These are phyloP conservation scores for Slavum lentiscoides DNA, from an alignment of 2,888 invertebrate species.

Conservation along the genomic window DNA sequence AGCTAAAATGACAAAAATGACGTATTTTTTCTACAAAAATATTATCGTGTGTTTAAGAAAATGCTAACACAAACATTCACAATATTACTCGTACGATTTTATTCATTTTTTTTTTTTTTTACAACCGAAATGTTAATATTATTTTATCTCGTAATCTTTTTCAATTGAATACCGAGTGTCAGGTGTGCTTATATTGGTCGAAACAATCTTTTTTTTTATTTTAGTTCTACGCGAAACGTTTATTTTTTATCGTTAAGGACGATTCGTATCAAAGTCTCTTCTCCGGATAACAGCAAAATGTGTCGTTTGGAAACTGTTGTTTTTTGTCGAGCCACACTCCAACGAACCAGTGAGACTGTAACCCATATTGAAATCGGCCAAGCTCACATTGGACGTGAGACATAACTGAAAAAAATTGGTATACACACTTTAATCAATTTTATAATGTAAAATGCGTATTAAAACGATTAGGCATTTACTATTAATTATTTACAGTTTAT, in stretches of 20 bases:
- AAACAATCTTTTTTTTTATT: not conserved
- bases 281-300: slow-evolving; percentile 85
- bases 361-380: slow-evolving; percentile 86
- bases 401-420: slow-evolving; percentile 65
- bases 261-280: slow-evolving; percentile 68
- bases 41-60: not conserved
- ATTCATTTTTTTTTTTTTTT: not conserved
- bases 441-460: too few relatives aligned
- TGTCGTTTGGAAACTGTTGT: slow-evolving; percentile 80
- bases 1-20: slow-evolving; percentile 4
- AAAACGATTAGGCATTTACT: not conserved
- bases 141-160: not conserved
- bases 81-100: not conserved
- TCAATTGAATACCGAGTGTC: slow-evolving; percentile 2
- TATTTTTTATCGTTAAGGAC: slow-evolving; percentile 37
- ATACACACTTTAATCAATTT: not conserved
- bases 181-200: not conserved
- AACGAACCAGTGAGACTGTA: slow-evolving; percentile 86
- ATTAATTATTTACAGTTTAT: too few relatives aligned
- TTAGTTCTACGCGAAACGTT: not conserved
- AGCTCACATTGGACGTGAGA: slow-evolving; percentile 81
- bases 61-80: not conserved
- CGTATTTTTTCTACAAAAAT: slow-evolving; percentile 31
- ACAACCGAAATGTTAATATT: slow-evolving; percentile 11
- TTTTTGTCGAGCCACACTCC: slow-evolving; percentile 76